Conservation (phyloP, 2,113 vertebrate genomes). For the Calidris pugnax region DNA sequence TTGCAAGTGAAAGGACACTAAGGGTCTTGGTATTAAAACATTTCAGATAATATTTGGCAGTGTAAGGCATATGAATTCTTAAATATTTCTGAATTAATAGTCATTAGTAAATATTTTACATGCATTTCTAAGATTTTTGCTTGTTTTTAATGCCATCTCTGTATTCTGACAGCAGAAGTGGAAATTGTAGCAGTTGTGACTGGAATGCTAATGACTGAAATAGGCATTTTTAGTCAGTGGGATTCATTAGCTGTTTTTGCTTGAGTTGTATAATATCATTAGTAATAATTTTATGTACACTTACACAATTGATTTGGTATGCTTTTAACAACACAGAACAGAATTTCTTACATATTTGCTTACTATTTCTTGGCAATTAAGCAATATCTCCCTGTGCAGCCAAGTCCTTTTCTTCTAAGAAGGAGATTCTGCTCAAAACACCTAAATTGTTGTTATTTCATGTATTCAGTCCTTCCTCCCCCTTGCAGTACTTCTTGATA, state of each 20-base stretch:
- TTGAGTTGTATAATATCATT: background rate
- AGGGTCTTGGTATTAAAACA: background rate
- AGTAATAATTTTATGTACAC: background rate
- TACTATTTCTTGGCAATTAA: background rate
- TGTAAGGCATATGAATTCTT: background rate
- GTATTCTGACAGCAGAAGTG: background rate
- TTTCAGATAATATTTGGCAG: background rate
- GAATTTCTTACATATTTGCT: background rate
- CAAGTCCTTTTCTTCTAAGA: background rate
- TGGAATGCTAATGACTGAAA: background rate
- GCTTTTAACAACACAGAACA: background rate
- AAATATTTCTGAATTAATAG: background rate
- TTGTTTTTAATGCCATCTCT: background rate
- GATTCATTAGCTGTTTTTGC: constrained; percentile 3
- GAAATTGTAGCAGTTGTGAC: background rate
- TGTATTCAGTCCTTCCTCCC: background rate
- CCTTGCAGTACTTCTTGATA: constrained; percentile 3
- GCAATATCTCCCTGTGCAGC: background rate
- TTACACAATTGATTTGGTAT: background rate
- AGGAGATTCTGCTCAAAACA: background rate
- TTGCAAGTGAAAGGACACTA: background rate
- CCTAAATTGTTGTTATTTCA: background rate
- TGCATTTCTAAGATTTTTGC: background rate
- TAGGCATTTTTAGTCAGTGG: background rate
- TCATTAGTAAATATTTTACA: constrained; percentile 12